Evolutionary conservation across 2,797 vertebrate genomes (phyloP).

Genomic region (Mionectes olivaceus): DNA sequence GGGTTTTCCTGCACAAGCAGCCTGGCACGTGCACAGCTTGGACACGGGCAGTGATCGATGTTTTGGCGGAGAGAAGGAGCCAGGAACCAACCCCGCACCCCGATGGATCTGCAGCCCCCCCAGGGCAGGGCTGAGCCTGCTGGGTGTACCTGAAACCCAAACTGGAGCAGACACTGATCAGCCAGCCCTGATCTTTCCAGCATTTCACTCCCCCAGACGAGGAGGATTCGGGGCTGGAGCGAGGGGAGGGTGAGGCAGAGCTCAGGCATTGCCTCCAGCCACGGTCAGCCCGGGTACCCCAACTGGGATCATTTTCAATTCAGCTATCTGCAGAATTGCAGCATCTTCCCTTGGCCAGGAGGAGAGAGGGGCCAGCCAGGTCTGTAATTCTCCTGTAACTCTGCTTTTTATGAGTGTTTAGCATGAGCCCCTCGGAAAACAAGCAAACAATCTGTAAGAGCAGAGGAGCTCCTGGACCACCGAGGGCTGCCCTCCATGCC

Average conservation of each 20-base stretch:
- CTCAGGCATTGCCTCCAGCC: neutral
- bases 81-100: neutral
- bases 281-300: neutral
- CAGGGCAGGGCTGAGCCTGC: neutral
- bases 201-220: rapidly evolving
- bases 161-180: neutral
- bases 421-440: neutral
- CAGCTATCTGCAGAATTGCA: neutral
- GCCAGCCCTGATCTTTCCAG: neutral
- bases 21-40: neutral
- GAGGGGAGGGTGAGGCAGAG: neutral
- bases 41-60: rapidly evolving
- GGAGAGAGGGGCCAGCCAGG: neutral
- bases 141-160: neutral
- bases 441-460: neutral
- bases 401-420: neutral
- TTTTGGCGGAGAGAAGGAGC: neutral
- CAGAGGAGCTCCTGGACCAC: neutral
- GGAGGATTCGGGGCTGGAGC: rapidly evolving
- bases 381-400: neutral
- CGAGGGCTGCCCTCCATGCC: rapidly evolving
- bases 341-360: neutral
- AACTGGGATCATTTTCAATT: neutral
- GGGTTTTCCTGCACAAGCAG: neutral
- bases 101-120: rapidly evolving